Evolutionary conservation across 1,140 invertebrate genomes (phyloP).

Genomic region (Zaprionus gabonicus): DNA sequence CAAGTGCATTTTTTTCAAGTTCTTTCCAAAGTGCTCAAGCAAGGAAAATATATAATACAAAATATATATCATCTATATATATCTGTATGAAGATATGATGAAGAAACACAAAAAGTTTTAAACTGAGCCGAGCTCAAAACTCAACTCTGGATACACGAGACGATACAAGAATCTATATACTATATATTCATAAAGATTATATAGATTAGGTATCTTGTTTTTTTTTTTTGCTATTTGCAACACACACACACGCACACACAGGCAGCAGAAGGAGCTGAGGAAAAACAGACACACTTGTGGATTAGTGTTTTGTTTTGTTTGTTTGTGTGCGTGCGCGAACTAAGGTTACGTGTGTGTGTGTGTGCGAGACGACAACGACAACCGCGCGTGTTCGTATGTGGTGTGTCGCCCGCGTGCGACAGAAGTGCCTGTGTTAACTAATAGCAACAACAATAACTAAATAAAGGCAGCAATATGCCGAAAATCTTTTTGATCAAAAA

Average conservation of each 20-base stretch:
- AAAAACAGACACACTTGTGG: slow-evolving; percentile 83
- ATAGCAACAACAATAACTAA: slow-evolving; percentile 30
- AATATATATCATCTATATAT: slow-evolving; percentile 6
- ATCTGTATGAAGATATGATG: slow-evolving; percentile 31
- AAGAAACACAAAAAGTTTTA: slow-evolving; percentile 44
- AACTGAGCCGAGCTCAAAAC: slow-evolving; percentile 58
- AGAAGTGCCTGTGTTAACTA: slow-evolving; percentile 13
- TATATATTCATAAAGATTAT: slow-evolving; percentile 5
- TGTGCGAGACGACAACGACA: slow-evolving; percentile 7
- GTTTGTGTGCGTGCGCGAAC: slow-evolving; percentile 17
- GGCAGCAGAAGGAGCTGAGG: slow-evolving; percentile 32
- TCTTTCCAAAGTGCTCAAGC: slow-evolving; percentile 55
- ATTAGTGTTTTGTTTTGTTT: slow-evolving; percentile 83
- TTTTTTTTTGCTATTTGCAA: slow-evolving; percentile 16
- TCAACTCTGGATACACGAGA: neutral
- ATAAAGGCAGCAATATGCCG: slow-evolving; percentile 88
- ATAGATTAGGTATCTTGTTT: slow-evolving; percentile 2
- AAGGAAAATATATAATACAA: slow-evolving; percentile 3
- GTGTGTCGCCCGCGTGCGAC: neutral
- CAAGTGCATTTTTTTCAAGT: slow-evolving; percentile 58
- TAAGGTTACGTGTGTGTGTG: slow-evolving; percentile 1
- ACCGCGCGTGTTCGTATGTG: neutral
- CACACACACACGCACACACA: slow-evolving; percentile 7
- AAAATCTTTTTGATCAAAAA: slow-evolving; percentile 96
- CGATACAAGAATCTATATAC: slow-evolving; percentile 23